Percentiles rank a stretch among this genome's conserved stretches.
phyloP scores from a whole-genome alignment of 2,113 vertebrate genomes.

The Dipodomys merriami region DNA sequence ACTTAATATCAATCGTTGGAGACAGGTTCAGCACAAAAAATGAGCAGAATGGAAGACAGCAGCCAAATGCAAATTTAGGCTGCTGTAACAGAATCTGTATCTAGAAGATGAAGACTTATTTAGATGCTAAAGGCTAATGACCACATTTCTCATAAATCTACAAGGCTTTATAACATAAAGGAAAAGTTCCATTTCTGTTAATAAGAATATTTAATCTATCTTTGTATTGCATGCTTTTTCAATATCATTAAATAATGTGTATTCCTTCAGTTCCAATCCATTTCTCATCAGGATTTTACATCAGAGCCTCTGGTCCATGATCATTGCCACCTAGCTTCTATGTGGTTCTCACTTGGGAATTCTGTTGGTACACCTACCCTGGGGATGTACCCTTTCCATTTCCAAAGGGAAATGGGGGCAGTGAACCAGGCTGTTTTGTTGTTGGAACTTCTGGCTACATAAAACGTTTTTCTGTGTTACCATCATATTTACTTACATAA shows the following conservation, averaged over 20 bases:
- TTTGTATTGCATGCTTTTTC: neutral
- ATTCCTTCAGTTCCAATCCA: neutral
- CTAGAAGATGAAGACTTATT: fast-evolving
- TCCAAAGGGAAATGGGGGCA: neutral
- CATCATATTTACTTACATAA: neutral
- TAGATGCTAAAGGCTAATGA: neutral
- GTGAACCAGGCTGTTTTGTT: neutral
- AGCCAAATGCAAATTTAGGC: neutral
- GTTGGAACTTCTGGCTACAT: neutral
- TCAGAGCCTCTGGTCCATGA: neutral
- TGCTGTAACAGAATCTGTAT: neutral
- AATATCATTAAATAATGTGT: neutral
- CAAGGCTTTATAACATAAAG: conserved; percentile 9
- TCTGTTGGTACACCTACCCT: neutral
- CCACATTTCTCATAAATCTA: neutral
- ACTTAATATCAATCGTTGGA: neutral
- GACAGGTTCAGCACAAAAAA: neutral
- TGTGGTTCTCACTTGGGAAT: neutral
- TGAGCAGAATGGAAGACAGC: neutral
- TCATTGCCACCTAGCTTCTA: neutral
- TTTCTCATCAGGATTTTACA: neutral
- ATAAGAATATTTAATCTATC: neutral
- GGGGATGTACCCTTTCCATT: fast-evolving
- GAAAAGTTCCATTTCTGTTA: neutral
- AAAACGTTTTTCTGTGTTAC: neutral